A percentile compares a stretch with the other conserved stretches of the same genome.
phyloP scores from a whole-genome alignment of 2,888 invertebrate species.

The Rhamphomyia laevipes region DNA sequence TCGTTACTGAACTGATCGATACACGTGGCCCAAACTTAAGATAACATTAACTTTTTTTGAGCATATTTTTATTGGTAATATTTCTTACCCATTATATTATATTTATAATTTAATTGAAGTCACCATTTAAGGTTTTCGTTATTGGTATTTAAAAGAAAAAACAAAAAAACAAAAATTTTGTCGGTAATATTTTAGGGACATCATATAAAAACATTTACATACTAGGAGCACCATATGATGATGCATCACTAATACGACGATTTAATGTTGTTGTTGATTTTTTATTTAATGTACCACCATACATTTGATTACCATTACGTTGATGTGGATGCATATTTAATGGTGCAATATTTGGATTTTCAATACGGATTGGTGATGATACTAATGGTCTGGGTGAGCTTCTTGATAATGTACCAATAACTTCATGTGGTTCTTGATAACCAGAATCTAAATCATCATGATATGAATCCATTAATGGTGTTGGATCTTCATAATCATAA shows the following conservation, averaged over 20 bases:
- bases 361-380: constrained; percentile 69
- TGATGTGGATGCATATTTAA: constrained; percentile 52
- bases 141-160: too few relatives aligned
- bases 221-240: constrained; percentile 29
- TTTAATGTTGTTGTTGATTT: constrained; percentile 23
- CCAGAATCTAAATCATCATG: constrained; percentile 47
- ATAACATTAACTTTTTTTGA: too few relatives aligned
- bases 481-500: constrained; percentile 71
- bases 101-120: too few relatives aligned
- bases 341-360: constrained; percentile 66
- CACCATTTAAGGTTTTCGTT: too few relatives aligned
- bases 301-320: constrained; percentile 26
- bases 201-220: constrained; percentile 23
- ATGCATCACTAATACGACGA: constrained; percentile 35
- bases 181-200: neutral
- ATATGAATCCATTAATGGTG: constrained; percentile 62
- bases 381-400: constrained; percentile 50
- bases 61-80: too few relatives aligned
- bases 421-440: constrained; percentile 39
- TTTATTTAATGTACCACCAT: constrained; percentile 37
- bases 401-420: constrained; percentile 31
- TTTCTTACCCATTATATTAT: too few relatives aligned
- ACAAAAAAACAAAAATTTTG: too few relatives aligned
- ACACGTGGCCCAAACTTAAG: too few relatives aligned
- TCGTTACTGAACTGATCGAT: too few relatives aligned